Conservation (phyloP, 2,113 vertebrate genomes). For the Leptobrachium ailaonicum region DNA sequence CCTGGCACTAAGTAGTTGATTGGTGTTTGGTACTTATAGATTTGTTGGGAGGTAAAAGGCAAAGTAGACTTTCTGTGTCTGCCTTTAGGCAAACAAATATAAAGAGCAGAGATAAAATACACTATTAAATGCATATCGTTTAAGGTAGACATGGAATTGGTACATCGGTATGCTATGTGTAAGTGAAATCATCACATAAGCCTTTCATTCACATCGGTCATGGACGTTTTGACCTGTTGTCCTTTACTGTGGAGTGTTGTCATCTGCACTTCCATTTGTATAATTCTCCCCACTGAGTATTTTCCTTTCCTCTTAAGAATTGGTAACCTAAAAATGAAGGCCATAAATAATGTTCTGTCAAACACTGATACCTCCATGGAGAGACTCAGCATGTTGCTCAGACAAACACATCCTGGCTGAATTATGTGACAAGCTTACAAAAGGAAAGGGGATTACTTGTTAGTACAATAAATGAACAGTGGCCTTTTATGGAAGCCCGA, state of each 20-base stretch:
- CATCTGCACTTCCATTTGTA: slow-evolving; percentile 32
- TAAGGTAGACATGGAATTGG: not conserved
- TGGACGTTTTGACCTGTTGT: slow-evolving; percentile 29
- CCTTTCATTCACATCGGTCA: slow-evolving; percentile 1
- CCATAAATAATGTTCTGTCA: slow-evolving; percentile 43
- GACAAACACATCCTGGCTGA: slow-evolving; percentile 42
- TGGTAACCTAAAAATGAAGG: slow-evolving; percentile 37
- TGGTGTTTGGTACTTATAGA: not conserved
- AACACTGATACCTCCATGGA: slow-evolving; percentile 16
- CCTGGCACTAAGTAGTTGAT: not conserved
- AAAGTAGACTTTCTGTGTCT: not conserved
- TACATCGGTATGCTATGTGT: not conserved
- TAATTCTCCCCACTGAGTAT: slow-evolving; percentile 42
- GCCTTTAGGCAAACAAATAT: too few species aligned
- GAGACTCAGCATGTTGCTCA: slow-evolving; percentile 39
- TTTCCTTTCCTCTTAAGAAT: slow-evolving; percentile 35
- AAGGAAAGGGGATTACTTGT: slow-evolving; percentile 14
- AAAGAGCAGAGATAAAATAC: too few species aligned
- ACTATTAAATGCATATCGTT: too few species aligned
- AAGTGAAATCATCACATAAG: not conserved
- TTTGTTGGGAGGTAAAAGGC: not conserved
- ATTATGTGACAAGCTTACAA: slow-evolving; percentile 36
- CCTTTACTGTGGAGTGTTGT: not conserved
- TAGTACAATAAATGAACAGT: slow-evolving; percentile 39
- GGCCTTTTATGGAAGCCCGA: slow-evolving; percentile 17